Evolutionary conservation across 1,140 invertebrate genomes (phyloP).

Genomic region (Bombyx mori): DNA sequence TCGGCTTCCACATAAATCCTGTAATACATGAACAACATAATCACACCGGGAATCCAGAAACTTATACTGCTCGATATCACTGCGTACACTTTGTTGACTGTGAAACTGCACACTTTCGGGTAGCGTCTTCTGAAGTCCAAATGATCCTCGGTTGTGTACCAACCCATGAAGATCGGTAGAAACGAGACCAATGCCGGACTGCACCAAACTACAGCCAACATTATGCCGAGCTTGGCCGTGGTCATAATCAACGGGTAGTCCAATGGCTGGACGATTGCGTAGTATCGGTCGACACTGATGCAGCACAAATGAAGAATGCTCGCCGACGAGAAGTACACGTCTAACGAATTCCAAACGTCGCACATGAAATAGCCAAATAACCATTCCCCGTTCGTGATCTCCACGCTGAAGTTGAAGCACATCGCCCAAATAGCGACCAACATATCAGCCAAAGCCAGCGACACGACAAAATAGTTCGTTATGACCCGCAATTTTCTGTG

Average conservation of each 20-base stretch:
- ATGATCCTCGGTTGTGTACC: conserved; percentile 91
- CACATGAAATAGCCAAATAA: conserved; percentile 93
- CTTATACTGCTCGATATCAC: conserved; percentile 93
- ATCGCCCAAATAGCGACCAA: conserved; percentile 93
- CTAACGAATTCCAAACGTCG: conserved; percentile 95
- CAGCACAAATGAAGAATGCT: conserved; percentile 93
- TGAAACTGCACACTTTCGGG: conserved; percentile 87
- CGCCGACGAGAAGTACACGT: conserved; percentile 95
- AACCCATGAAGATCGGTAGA: conserved; percentile 94
- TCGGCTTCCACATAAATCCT: conserved; percentile 93
- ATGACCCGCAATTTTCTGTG: conserved; percentile 88
- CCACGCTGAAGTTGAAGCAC: conserved; percentile 94
- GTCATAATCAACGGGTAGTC: conserved; percentile 94
- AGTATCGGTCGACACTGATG: conserved; percentile 91
- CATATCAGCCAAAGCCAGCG: conserved; percentile 90
- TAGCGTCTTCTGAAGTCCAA: conserved; percentile 78
- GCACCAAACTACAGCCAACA: conserved; percentile 91
- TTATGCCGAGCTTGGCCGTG: conserved; percentile 79
- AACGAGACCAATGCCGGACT: conserved; percentile 94
- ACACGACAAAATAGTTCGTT: conserved; percentile 97
- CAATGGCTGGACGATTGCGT: conserved; percentile 90
- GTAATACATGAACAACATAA: conserved; percentile 96
- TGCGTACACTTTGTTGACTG: conserved; percentile 91
- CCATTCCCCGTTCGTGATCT: conserved; percentile 87
- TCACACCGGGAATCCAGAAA: conserved; percentile 95